Base-by-base conservation (phyloP, 2,888 invertebrate genomes). In the Caenorhabditis wallacei region DNA sequence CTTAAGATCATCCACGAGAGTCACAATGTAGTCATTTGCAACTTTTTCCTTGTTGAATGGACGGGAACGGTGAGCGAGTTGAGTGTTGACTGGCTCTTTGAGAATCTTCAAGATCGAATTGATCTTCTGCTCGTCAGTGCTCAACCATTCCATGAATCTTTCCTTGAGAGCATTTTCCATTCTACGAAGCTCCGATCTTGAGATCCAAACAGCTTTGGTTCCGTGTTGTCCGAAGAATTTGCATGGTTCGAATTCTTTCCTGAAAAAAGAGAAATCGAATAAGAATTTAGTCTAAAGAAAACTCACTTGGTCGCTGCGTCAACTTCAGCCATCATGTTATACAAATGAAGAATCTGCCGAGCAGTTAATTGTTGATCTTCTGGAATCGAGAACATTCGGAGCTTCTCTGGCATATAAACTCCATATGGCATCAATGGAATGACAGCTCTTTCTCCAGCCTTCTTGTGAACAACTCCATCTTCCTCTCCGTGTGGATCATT, bases 361-460 rank as follows among this genome's bases (percentile, higher is more conserved):
- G 91, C 90, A 22, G 91, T 91, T 68, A 91, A 72, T 54, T 90
- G 89, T 74, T 91, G 91, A 78, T 91, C 91, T 72, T 88, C 90
- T 1, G 91, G 91, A 43, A 91, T 90, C 5, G 90, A 89, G 82
- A 91, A 91, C 90, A 91, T 90, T 30, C 86, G 72, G 43, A 91
- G 81, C 80, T 91, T 91, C 80, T 91, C 91, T 26, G 90, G 90
- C 85, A 88, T 89, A 84, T 88, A 91, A 5, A 91, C 90, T 66
- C 90, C 88, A 78, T 89, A 91, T 11, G 91, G 91, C 86, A 89
- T 90, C 70, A 91, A 84, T 63, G 88, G 86, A 53, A 78, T 74
- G 0, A 85, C 63, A 13, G 64, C 72, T 0, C 48, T 26, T 11
- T 78, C 74, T 26, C 57, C 68, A 10, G 46, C 71, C 30, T 68